Conservation (phyloP, 2,888 invertebrate species). For the Clepsis dumicolana region DNA sequence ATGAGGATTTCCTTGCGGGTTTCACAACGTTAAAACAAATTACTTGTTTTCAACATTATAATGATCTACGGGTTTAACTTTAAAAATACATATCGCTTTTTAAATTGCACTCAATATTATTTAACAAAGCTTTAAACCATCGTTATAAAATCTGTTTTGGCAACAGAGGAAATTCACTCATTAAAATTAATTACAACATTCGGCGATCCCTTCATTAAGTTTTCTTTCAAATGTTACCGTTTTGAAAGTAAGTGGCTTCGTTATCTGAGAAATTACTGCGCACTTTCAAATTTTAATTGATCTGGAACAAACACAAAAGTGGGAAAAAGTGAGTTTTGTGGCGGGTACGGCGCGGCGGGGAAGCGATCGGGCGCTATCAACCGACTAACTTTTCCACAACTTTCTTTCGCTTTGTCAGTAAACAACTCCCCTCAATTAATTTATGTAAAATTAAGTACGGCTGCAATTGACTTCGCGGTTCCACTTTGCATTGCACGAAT, state of each 20-base stretch:
- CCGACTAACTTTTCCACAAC: slow-evolving; percentile 55
- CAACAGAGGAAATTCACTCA: slow-evolving; percentile 23
- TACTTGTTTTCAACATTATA: neutral
- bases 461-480: slow-evolving; percentile 38
- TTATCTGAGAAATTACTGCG: slow-evolving; percentile 24
- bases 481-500: slow-evolving; percentile 21
- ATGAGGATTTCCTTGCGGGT: slow-evolving; percentile 8
- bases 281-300: slow-evolving; percentile 48
- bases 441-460: slow-evolving; percentile 52
- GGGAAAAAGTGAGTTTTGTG: slow-evolving; percentile 46
- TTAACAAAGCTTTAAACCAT: slow-evolving; percentile 30
- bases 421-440: slow-evolving; percentile 63
- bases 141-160: slow-evolving; percentile 17
- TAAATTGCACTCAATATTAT: slow-evolving; percentile 8
- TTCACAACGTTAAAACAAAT: slow-evolving; percentile 13
- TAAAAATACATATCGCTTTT: slow-evolving; percentile 4
- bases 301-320: slow-evolving; percentile 46
- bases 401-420: slow-evolving; percentile 54
- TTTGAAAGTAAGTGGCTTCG: slow-evolving; percentile 39
- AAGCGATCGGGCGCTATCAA: slow-evolving; percentile 57
- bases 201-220: slow-evolving; percentile 32
- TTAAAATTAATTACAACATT: slow-evolving; percentile 42
- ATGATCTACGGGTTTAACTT: neutral
- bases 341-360: slow-evolving; percentile 46
- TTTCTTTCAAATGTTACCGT: slow-evolving; percentile 33